Percentiles rank a stretch among this genome's conserved stretches.
These are phyloP conservation scores for Sarcophaga variegata DNA, from an alignment of 2,888 invertebrate genomes.

Conservation along the genomic window DNA sequence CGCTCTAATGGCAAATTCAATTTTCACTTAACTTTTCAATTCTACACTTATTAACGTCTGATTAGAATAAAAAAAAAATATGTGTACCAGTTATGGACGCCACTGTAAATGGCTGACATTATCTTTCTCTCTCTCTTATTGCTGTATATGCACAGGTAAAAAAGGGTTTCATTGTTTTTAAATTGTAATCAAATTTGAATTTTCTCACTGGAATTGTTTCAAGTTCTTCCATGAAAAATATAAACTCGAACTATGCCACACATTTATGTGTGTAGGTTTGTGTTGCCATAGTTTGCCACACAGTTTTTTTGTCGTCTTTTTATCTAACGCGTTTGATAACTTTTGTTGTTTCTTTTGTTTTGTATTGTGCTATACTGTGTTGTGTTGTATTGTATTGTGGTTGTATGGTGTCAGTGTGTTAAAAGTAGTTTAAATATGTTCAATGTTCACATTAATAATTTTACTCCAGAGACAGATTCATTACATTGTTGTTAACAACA, in stretches of 20 bases:
- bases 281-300: conserved; percentile 10
- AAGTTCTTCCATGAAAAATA: background rate
- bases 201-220: conserved; percentile 48
- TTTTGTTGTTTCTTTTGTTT: background rate
- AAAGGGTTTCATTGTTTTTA: background rate
- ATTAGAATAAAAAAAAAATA: too few species aligned
- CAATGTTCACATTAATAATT: conserved; percentile 57
- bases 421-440: conserved; percentile 41
- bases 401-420: conserved; percentile 17
- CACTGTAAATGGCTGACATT: too few species aligned
- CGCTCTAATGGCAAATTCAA: too few species aligned
- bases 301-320: background rate
- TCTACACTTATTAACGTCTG: too few species aligned
- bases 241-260: too few species aligned
- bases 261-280: background rate
- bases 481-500: conserved; percentile 49
- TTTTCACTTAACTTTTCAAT: too few species aligned
- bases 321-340: background rate
- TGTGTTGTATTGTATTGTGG: background rate
- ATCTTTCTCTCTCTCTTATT: background rate
- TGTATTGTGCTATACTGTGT: conserved; percentile 1
- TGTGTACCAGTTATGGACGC: too few species aligned
- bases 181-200: conserved; percentile 26
- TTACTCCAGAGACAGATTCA: conserved; percentile 43
- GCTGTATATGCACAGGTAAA: background rate